phyloP scores from a whole-genome alignment of 2,888 invertebrate genomes.

The Melieria crassipennis region DNA sequence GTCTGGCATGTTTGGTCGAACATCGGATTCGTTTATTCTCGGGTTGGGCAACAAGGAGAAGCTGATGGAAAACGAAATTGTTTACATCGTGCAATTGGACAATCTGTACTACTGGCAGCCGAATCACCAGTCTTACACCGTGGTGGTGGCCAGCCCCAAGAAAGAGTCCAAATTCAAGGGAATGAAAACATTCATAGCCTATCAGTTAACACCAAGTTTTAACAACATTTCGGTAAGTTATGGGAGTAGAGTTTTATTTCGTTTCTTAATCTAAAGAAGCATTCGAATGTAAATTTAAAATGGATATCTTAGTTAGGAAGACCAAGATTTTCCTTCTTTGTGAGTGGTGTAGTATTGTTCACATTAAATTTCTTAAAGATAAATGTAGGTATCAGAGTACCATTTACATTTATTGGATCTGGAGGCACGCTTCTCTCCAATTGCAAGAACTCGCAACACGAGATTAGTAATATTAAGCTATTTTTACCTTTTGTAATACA shows the following conservation, averaged over 20 bases:
- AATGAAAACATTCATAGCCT: conserved; percentile 96
- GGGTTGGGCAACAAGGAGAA: conserved; percentile 74
- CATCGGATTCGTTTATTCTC: conserved; percentile 89
- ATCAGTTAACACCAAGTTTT: conserved; percentile 94
- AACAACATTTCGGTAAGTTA: conserved; percentile 85
- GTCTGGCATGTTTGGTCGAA: conserved; percentile 91
- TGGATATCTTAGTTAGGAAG: too few relatives aligned
- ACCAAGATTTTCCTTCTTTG: too few relatives aligned
- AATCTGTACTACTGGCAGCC: conserved; percentile 82
- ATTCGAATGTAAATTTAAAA: too few relatives aligned
- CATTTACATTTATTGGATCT: neutral
- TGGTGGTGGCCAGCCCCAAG: conserved; percentile 92
- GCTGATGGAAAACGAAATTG: conserved; percentile 77
- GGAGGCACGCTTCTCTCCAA: neutral
- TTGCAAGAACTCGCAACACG: too few relatives aligned
- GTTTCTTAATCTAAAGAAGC: neutral
- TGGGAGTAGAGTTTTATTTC: neutral
- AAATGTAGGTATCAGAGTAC: too few relatives aligned
- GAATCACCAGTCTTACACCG: conserved; percentile 78
- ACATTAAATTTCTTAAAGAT: too few relatives aligned
- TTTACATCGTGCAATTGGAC: conserved; percentile 78
- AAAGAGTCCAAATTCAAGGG: conserved; percentile 98
- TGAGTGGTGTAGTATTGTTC: too few relatives aligned
- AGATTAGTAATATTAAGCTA: neutral
- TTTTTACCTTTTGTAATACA: conserved; percentile 17